Conservation (phyloP, 2,888 invertebrate species). For the Sphinx pinastri region DNA sequence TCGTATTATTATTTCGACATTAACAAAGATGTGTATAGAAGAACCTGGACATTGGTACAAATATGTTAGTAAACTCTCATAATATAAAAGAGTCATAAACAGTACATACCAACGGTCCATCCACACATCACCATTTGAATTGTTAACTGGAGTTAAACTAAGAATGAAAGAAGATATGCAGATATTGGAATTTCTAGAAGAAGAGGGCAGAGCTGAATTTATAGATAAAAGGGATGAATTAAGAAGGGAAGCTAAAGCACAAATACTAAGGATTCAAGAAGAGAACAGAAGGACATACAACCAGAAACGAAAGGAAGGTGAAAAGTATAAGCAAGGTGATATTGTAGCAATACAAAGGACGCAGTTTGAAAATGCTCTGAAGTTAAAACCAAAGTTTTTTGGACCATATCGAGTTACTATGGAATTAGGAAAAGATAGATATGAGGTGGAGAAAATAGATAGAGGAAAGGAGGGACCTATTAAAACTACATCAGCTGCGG, state of each 20-base stretch:
- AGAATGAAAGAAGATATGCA: background rate
- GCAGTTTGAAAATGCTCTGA: conserved; percentile 29
- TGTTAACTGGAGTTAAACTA: background rate
- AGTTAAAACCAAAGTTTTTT: background rate
- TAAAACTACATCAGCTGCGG: background rate
- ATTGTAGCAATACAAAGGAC: conserved; percentile 36
- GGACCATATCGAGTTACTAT: background rate
- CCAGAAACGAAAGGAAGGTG: background rate
- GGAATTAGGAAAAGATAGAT: background rate
- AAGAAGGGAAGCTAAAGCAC: background rate
- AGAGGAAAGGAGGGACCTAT: background rate
- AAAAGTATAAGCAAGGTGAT: conserved; percentile 8
- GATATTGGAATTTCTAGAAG: background rate
- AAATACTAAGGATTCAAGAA: background rate
- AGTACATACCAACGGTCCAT: background rate
- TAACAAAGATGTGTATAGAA: background rate
- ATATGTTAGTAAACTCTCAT: background rate
- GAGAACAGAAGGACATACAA: background rate
- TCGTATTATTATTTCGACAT: background rate
- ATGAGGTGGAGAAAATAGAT: background rate
- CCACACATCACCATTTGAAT: background rate
- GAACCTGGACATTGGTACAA: conserved; percentile 16
- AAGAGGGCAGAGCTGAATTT: background rate
- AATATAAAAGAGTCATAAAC: background rate
- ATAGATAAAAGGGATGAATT: background rate